phyloP scores from a whole-genome alignment of 2,888 invertebrate species.

The Coenonympha glycerion region DNA sequence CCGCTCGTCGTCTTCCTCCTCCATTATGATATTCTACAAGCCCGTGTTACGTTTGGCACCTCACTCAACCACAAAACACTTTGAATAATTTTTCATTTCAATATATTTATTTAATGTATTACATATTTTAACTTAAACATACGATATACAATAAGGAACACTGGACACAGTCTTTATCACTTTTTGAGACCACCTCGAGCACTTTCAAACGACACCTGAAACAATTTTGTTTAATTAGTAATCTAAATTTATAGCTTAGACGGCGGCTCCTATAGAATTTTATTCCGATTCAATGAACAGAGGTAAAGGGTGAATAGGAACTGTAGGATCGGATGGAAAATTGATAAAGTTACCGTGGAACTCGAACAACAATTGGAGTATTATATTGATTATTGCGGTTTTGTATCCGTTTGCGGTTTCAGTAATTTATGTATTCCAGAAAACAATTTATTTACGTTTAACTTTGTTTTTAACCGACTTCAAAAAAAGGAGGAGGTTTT shows the following conservation, averaged over 20 bases:
- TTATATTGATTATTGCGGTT: neutral
- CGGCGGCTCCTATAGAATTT: neutral
- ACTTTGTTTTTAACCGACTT: no score
- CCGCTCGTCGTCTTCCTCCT: constrained; percentile 67
- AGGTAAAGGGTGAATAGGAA: neutral
- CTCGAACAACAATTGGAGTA: constrained; percentile 34
- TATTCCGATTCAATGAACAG: neutral
- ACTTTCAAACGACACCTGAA: constrained; percentile 62
- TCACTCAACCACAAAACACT: constrained; percentile 47
- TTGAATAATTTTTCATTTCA: constrained; percentile 50
- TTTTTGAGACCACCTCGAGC: constrained; percentile 63
- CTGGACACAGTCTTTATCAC: constrained; percentile 75
- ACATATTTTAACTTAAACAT: constrained; percentile 49
- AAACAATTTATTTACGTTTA: neutral
- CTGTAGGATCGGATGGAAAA: constrained; percentile 12
- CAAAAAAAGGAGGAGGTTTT: no score
- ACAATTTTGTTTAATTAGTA: constrained; percentile 45
- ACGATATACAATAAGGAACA: constrained; percentile 68
- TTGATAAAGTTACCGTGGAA: constrained; percentile 34
- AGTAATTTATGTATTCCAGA: neutral
- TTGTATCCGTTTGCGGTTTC: neutral
- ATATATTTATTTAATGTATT: constrained; percentile 59
- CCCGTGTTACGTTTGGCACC: constrained; percentile 35
- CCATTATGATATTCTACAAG: constrained; percentile 48
- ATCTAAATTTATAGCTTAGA: neutral